phyloP scores from a whole-genome alignment of 2,797 vertebrate species.

The Amblyraja radiata region DNA sequence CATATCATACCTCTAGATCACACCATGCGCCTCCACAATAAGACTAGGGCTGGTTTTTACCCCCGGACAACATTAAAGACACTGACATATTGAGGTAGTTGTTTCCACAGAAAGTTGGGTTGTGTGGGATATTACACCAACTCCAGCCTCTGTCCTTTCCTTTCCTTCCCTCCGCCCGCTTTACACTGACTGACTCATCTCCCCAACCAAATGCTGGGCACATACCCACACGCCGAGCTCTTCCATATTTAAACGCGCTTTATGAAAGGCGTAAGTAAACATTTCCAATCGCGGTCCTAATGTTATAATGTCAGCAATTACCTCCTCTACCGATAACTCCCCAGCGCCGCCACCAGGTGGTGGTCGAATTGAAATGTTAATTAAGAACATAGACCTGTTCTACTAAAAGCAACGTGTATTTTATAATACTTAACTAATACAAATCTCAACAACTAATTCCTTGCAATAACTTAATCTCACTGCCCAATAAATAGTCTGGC shows the following conservation, averaged over 20 bases:
- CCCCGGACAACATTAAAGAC: too few species aligned
- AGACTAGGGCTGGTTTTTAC: neutral
- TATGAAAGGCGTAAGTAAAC: neutral
- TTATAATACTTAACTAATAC: neutral
- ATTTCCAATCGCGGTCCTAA: neutral
- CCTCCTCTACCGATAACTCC: neutral
- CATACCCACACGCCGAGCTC: neutral
- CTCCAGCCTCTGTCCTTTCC: neutral
- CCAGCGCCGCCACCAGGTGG: neutral
- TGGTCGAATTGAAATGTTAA: slow-evolving; percentile 8
- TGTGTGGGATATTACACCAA: neutral
- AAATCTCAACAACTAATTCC: neutral
- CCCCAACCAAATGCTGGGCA: neutral
- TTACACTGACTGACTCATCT: neutral
- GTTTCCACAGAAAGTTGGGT: neutral
- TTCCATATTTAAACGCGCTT: neutral
- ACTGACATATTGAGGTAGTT: neutral
- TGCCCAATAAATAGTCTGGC: neutral
- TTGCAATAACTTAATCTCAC: neutral
- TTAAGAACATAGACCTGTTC: neutral
- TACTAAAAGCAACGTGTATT: neutral
- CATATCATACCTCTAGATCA: slow-evolving; percentile 11
- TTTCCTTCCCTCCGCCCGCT: neutral
- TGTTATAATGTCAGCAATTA: slow-evolving; percentile 13
- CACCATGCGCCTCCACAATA: neutral